A percentile compares a stretch with the other conserved stretches of the same genome.
phyloP scores from a whole-genome alignment of 92 coral and sea anemone genomes.

The Zoanthus sociatus region DNA sequence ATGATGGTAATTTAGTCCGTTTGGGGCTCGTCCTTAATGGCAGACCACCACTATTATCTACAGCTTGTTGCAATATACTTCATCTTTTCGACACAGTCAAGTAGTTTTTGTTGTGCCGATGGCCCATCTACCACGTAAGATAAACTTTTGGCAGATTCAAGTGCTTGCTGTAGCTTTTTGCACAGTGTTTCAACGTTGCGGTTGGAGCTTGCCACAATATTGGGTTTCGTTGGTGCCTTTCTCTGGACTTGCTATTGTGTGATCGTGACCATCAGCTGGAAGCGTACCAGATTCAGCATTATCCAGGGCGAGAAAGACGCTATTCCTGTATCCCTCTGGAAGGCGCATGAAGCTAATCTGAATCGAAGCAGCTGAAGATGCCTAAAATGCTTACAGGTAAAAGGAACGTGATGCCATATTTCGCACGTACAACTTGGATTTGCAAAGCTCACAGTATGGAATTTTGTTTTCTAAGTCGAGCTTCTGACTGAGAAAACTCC shows the following conservation, averaged over 20 bases:
- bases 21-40: neutral
- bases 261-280: slow-evolving; percentile 3
- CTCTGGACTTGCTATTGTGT: slow-evolving; percentile 5
- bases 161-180: slow-evolving; percentile 2
- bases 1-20: slow-evolving; percentile 4
- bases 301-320: neutral
- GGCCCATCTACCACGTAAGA: slow-evolving; percentile 16
- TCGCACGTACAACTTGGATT: slow-evolving; percentile 57
- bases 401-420: slow-evolving; percentile 43
- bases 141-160: slow-evolving; percentile 3
- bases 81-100: neutral
- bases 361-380: neutral
- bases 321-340: slow-evolving; percentile 17
- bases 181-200: slow-evolving; percentile 7
- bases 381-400: slow-evolving; percentile 35
- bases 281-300: neutral
- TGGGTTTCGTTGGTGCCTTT: slow-evolving; percentile 11
- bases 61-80: neutral
- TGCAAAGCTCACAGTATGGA: slow-evolving; percentile 42
- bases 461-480: slow-evolving; percentile 19
- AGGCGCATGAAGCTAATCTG: slow-evolving; percentile 21
- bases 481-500: slow-evolving; percentile 51
- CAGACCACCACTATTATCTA: slow-evolving; percentile 13
- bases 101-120: neutral
- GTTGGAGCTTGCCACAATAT: neutral